Conservation (phyloP, 1,140 invertebrate species). For the Megalopta genalis region DNA sequence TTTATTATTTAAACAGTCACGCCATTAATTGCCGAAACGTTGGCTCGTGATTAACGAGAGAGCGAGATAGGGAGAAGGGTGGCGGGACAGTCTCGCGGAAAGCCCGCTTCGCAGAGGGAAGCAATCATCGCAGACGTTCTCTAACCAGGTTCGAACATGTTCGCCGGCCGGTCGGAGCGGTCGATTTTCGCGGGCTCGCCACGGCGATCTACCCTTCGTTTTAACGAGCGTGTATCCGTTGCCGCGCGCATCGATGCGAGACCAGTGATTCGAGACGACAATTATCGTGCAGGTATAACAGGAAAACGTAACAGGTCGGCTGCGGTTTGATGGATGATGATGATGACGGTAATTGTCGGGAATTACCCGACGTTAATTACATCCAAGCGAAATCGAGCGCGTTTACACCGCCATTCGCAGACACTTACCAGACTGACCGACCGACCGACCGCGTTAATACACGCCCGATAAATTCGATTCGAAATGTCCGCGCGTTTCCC, state of each 20-base stretch:
- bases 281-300: conserved; percentile 66
- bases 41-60: too few species aligned
- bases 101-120: not conserved
- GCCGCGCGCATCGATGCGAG: conserved; percentile 34
- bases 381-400: conserved; percentile 48
- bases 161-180: not conserved
- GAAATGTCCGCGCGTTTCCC: conserved; percentile 35
- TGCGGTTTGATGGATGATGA: conserved; percentile 62
- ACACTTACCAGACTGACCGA: conserved; percentile 61
- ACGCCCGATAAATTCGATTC: conserved; percentile 63
- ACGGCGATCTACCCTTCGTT: conserved; percentile 2
- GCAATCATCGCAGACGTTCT: not conserved
- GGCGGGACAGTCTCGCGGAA: too few species aligned
- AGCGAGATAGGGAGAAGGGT: too few species aligned
- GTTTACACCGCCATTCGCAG: conserved; percentile 52
- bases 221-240: conserved; percentile 9
- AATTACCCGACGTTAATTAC: conserved; percentile 66
- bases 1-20: too few species aligned
- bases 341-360: conserved; percentile 66
- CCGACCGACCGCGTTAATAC: conserved; percentile 58
- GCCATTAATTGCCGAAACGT: too few species aligned
- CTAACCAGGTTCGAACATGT: not conserved
- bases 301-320: conserved; percentile 67
- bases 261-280: conserved; percentile 53
- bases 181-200: not conserved